phyloP scores from a whole-genome alignment of 2,888 invertebrate species.

The Thyatira batis region DNA sequence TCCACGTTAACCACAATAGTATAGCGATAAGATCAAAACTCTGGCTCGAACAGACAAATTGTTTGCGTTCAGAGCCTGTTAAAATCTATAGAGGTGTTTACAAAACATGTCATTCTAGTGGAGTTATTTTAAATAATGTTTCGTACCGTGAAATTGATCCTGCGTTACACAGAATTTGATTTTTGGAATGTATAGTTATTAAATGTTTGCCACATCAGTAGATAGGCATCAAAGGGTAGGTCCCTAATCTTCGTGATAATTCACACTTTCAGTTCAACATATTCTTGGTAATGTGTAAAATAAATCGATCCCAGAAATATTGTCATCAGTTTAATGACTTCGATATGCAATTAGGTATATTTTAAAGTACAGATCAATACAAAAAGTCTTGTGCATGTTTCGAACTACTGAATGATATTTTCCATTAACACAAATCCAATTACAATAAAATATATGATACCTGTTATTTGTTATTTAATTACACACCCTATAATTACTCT shows the following conservation, averaged over 20 bases:
- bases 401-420: neutral
- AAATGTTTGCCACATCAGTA: slow-evolving; percentile 2
- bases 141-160: slow-evolving; percentile 72
- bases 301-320: neutral
- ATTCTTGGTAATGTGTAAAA: neutral
- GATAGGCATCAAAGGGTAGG: neutral
- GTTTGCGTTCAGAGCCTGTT: slow-evolving; percentile 55
- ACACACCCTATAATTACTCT: neutral
- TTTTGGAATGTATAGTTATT: neutral
- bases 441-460: neutral
- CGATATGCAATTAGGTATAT: neutral
- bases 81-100: slow-evolving; percentile 66
- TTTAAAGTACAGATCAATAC: neutral
- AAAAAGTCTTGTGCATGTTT: neutral
- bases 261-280: neutral
- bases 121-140: slow-evolving; percentile 52
- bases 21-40: slow-evolving; percentile 71
- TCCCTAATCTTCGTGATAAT: neutral
- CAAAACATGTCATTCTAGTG: slow-evolving; percentile 72
- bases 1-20: slow-evolving; percentile 59
- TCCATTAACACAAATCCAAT: neutral
- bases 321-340: neutral
- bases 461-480: slow-evolving; percentile 1
- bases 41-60: slow-evolving; percentile 69
- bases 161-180: slow-evolving; percentile 37